A percentile compares a stretch with the other conserved stretches of the same genome.
phyloP scores from a whole-genome alignment of 2,888 invertebrate species.

The Drosophila subsilvestris region DNA sequence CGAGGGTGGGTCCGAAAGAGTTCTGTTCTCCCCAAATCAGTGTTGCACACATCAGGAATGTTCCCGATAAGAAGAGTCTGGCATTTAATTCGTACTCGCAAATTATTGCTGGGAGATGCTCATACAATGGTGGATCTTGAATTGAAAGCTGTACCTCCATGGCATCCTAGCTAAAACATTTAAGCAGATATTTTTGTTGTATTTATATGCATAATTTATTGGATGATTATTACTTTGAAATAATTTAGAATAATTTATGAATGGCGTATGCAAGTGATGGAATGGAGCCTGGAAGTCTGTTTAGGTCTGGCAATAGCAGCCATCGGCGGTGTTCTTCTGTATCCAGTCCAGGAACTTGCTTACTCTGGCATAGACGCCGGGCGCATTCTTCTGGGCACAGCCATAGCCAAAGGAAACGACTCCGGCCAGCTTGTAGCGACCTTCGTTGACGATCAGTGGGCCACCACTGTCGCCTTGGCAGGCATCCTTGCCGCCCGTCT shows the following conservation, averaged over 20 bases:
- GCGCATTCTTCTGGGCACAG: conserved; percentile 82
- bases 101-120: conserved; percentile 1
- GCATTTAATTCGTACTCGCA: conserved; percentile 21
- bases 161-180: background rate
- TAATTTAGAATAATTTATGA: conserved; percentile 71
- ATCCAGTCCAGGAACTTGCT: conserved; percentile 82
- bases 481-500: conserved; percentile 82
- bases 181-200: background rate
- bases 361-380: conserved; percentile 82
- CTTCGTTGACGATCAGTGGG: conserved; percentile 80
- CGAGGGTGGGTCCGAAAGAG: conserved; percentile 45
- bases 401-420: conserved; percentile 82
- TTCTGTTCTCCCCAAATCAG: conserved; percentile 28
- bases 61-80: conserved; percentile 26
- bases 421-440: conserved; percentile 79
- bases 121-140: background rate
- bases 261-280: conserved; percentile 19
- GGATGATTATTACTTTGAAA: conserved; percentile 49
- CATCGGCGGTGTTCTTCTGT: conserved; percentile 73
- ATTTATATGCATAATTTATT: conserved; percentile 52
- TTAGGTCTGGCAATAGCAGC: conserved; percentile 77
- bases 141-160: no score
- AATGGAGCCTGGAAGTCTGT: background rate
- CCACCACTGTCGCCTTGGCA: conserved; percentile 84
- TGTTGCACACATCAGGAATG: conserved; percentile 9